These are phyloP conservation scores for Musca domestica DNA, from an alignment of 1,140 invertebrate genomes.

Conservation along the genomic window DNA sequence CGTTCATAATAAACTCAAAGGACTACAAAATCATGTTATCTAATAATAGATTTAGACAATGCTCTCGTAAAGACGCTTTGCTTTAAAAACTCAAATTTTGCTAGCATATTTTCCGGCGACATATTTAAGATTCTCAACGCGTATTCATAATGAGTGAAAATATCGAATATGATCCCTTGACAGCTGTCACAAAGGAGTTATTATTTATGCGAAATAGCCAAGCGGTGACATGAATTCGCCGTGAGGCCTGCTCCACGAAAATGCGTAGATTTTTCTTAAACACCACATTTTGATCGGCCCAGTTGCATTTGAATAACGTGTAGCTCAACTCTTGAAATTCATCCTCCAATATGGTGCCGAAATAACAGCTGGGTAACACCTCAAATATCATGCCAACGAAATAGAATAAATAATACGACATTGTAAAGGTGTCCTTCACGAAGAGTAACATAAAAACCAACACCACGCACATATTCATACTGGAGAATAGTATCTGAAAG, in stretches of 20 bases:
- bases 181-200: slow-evolving; percentile 4
- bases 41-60: background rate
- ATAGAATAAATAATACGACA: slow-evolving; percentile 12
- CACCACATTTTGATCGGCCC: slow-evolving; percentile 10
- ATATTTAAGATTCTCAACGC: background rate
- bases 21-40: background rate
- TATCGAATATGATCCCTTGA: slow-evolving; percentile 19
- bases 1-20: too few relatives aligned
- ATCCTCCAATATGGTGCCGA: slow-evolving; percentile 6
- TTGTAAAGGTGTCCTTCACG: background rate
- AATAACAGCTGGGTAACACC: slow-evolving; percentile 22
- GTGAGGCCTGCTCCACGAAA: slow-evolving; percentile 1
- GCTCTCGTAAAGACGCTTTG: background rate
- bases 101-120: background rate
- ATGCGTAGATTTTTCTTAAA: slow-evolving; percentile 23
- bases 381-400: background rate
- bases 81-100: background rate
- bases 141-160: slow-evolving; percentile 10
- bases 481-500: slow-evolving; percentile 7
- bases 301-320: slow-evolving; percentile 20
- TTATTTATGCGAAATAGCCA: slow-evolving; percentile 15
- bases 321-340: slow-evolving; percentile 16
- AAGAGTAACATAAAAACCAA: slow-evolving; percentile 18
- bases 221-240: background rate
- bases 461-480: slow-evolving; percentile 3